Evolutionary conservation across 2,797 vertebrate species (phyloP).

Genomic region (Peromyscus melanophrys): DNA sequence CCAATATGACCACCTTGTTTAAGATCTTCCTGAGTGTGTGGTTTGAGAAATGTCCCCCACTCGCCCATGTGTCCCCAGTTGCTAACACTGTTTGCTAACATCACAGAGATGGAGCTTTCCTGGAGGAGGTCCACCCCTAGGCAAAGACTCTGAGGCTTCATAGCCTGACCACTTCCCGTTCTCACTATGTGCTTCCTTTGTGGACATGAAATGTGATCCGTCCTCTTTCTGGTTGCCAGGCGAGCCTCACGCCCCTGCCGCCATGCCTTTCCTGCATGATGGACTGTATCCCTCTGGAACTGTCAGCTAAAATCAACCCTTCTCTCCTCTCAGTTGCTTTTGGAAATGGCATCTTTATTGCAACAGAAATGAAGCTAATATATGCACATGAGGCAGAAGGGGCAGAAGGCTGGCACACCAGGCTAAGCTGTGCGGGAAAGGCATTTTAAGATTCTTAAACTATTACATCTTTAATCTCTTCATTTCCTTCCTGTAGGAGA

Average conservation of each 20-base stretch:
- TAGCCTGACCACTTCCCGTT: not conserved
- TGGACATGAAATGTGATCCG: not conserved
- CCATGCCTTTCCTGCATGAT: not conserved
- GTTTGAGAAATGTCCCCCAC: not conserved
- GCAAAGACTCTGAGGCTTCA: too few species aligned
- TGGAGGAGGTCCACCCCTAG: not conserved
- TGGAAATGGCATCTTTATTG: not conserved
- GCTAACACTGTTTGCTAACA: not conserved
- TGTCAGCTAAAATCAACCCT: not conserved
- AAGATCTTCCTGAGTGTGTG: not conserved
- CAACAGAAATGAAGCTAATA: not conserved
- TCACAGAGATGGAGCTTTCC: not conserved
- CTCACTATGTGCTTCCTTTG: not conserved
- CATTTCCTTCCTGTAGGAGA: slow-evolving; percentile 60
- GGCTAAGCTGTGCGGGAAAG: not conserved
- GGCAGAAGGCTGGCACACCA: accelerated
- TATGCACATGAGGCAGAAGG: accelerated
- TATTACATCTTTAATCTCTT: slow-evolving; percentile 51
- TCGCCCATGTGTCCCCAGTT: not conserved
- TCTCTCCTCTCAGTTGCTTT: not conserved
- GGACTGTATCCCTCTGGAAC: not conserved
- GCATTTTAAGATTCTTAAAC: slow-evolving; percentile 4
- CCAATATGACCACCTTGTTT: not conserved
- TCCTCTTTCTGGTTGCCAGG: not conserved
- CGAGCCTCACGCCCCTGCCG: not conserved